Evolutionary conservation across 1,140 invertebrate species (phyloP).

Genomic region (Diabrotica undecimpunctata): DNA sequence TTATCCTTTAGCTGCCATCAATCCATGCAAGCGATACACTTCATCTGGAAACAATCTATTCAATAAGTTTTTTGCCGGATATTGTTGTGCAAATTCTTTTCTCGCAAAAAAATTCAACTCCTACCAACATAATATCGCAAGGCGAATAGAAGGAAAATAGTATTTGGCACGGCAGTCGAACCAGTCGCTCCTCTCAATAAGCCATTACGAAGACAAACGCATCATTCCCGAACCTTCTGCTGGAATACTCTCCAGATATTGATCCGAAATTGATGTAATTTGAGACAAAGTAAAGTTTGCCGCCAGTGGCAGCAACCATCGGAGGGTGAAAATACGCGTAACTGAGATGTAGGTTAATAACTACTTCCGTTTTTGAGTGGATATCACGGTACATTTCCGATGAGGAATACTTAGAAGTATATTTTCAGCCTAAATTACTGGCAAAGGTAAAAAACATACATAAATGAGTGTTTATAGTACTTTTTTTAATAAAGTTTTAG

Average conservation of each 20-base stretch:
- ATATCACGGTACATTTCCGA: too few relatives aligned
- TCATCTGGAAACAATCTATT: constrained; percentile 1
- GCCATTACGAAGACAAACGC: constrained; percentile 11
- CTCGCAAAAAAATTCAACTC: constrained; percentile 14
- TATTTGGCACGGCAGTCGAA: constrained; percentile 16
- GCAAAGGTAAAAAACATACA: too few relatives aligned
- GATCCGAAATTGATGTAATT: constrained; percentile 22
- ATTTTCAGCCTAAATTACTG: background rate
- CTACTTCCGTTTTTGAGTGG: background rate
- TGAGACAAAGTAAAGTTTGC: constrained; percentile 18
- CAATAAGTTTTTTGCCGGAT: constrained; percentile 8
- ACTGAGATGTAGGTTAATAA: background rate
- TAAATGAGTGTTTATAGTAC: too few relatives aligned
- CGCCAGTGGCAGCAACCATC: background rate
- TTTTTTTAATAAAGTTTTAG: too few relatives aligned
- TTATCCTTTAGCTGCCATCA: too few relatives aligned
- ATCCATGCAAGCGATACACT: background rate
- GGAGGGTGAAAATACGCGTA: background rate
- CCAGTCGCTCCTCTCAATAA: constrained; percentile 12
- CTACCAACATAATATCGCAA: constrained; percentile 19
- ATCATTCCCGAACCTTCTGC: constrained; percentile 5
- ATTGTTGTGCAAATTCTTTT: constrained; percentile 15
- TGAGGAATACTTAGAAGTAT: too few relatives aligned
- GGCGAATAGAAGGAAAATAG: constrained; percentile 19
- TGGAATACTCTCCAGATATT: constrained; percentile 17